Conservation (phyloP, 2,888 invertebrate species). For the Galerucella nymphaeae region DNA sequence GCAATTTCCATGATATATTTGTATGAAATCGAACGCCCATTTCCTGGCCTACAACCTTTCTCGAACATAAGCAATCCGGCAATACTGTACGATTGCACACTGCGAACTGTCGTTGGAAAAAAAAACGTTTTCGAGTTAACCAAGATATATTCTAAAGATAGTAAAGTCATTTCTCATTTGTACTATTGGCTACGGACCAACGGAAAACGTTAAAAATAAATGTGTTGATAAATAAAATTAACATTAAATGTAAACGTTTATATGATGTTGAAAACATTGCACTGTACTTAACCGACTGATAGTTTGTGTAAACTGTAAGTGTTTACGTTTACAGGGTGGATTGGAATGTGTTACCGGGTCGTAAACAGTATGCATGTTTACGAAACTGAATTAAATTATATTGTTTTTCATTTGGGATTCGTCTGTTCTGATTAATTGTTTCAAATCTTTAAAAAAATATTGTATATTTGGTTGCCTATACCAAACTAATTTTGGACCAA, state of each 20-base stretch:
- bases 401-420: too few species aligned
- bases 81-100: background rate
- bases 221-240: conserved; percentile 29
- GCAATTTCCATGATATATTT: too few species aligned
- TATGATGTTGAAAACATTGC: conserved; percentile 9
- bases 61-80: background rate
- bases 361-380: too few species aligned
- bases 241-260: conserved; percentile 13
- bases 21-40: too few species aligned
- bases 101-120: background rate
- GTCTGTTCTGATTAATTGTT: too few species aligned
- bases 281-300: background rate
- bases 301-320: conserved; percentile 9
- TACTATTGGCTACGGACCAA: conserved; percentile 25
- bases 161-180: conserved; percentile 14
- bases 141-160: conserved; percentile 25
- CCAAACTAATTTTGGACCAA: too few species aligned
- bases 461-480: too few species aligned
- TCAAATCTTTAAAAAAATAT: too few species aligned
- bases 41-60: too few species aligned
- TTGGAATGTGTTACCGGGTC: background rate
- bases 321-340: conserved; percentile 15
- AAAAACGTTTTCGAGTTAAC: background rate
- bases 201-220: conserved; percentile 28
- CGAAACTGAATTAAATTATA: too few species aligned